Conservation (phyloP, 1,140 invertebrate species). For the Magallana ariakensis region DNA sequence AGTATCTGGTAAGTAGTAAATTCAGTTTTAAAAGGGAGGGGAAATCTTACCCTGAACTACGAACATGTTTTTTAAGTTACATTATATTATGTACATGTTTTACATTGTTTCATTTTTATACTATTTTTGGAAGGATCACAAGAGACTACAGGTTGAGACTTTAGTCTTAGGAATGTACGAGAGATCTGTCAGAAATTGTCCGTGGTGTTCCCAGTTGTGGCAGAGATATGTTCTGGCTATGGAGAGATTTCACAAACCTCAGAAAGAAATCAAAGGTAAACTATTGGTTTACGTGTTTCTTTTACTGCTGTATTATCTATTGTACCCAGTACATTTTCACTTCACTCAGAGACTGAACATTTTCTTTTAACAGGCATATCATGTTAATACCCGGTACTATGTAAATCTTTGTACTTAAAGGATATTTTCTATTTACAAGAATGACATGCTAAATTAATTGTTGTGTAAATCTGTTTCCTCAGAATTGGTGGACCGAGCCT, state of each 20-base stretch:
- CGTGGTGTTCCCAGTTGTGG: conserved; percentile 85
- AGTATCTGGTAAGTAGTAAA: conserved; percentile 80
- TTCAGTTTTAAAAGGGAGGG: no score
- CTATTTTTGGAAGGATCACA: conserved; percentile 37
- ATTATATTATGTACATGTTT: neutral
- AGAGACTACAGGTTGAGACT: conserved; percentile 80
- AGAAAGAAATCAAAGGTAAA: conserved; percentile 81
- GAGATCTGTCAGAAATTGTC: conserved; percentile 84
- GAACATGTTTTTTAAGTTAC: no score
- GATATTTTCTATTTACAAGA: no score
- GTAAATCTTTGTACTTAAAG: no score
- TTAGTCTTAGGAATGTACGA: conserved; percentile 74
- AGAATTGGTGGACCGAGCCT: conserved; percentile 75
- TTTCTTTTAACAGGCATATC: no score
- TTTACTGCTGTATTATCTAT: neutral
- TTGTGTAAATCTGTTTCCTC: no score
- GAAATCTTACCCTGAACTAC: no score
- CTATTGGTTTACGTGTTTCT: neutral
- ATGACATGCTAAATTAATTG: no score
- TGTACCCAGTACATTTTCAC: no score
- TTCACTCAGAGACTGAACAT: no score
- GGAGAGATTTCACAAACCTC: conserved; percentile 81
- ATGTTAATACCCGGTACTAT: no score
- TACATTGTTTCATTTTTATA: no score
- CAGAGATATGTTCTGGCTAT: conserved; percentile 82